Conservation (phyloP, 2,113 vertebrate genomes). For the Columba janthina region DNA sequence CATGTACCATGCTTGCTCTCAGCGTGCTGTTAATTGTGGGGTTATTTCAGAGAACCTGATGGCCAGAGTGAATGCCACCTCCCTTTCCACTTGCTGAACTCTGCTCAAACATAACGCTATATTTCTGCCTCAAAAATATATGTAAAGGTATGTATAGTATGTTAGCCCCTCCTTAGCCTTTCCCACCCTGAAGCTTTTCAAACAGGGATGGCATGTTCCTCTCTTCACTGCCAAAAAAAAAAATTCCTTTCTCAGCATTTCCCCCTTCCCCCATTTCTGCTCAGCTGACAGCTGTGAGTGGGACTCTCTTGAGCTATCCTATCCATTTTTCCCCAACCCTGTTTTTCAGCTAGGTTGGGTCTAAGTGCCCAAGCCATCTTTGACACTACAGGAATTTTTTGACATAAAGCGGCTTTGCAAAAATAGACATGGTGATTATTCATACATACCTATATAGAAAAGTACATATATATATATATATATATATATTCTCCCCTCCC, state of each 20-base stretch:
- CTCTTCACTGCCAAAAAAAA: slow-evolving; percentile 6
- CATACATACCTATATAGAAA: too few species aligned
- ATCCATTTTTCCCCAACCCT: neutral
- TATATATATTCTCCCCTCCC: neutral
- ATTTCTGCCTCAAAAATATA: slow-evolving; percentile 55
- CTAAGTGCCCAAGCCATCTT: neutral
- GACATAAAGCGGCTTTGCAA: neutral
- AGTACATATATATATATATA: neutral
- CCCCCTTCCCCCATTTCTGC: slow-evolving; percentile 52
- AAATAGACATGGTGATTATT: neutral
- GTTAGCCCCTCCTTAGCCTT: slow-evolving; percentile 64
- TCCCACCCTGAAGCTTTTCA: slow-evolving; percentile 59
- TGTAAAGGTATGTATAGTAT: slow-evolving; percentile 64
- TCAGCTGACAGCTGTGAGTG: slow-evolving; percentile 40
- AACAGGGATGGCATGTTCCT: slow-evolving; percentile 64
- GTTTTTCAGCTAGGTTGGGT: neutral
- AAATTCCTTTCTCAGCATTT: slow-evolving; percentile 47
- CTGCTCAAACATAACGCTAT: neutral
- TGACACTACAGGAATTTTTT: neutral
- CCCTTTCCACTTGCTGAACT: slow-evolving; percentile 22
- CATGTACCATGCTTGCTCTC: neutral
- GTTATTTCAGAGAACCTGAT: neutral
- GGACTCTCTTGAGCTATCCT: neutral
- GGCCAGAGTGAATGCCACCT: neutral
- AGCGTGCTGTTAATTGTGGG: neutral